Base-by-base conservation (phyloP, 2,113 vertebrate species). In the Dicrurus megarhynchus region DNA sequence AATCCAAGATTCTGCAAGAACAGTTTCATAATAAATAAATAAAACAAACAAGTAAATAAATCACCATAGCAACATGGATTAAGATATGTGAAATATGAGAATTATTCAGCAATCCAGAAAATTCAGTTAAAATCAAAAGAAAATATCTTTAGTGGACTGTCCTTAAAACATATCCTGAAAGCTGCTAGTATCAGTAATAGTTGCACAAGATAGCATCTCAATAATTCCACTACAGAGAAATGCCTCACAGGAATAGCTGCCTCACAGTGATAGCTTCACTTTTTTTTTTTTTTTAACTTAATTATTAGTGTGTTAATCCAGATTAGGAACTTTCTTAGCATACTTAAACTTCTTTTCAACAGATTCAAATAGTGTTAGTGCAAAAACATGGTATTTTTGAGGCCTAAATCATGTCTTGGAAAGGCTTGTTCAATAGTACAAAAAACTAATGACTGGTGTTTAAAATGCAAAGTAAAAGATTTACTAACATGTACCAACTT, bases 391-490 rank as follows among this genome's bases (percentile, higher is more conserved):
- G 2, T 16, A n/a, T 16, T 77, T 73, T 70, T 73, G 16, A 69
- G 13, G 10, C 9, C 32, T 73, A 73, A 89, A 73, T 84, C 5
- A 24, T 44, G 1, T 37, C 4, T 76, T 68, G 15, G 10, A 68
- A 68, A 86, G 56, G 0, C 21, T 47, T 56, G 7, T 42, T 84
- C 20, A 12, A 18, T 22, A 60, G 24, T 26, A 49, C 1, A 0
- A 3, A 52, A 2, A 1, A 4, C 2, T 13, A 53, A 6, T 27
- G 30, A 49, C 10, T n/a, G 8, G 21, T 11, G 1, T 56, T 89
- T 89, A 23, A 84, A 50, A 57, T 21, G 28, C 15, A 46, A 63
- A 87, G 19, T 52, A 16, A 27, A 64, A 70, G 30, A 33, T 53
- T 80, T 75, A 41, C 6, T 60, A 39, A 44, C 2, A 4, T 9